phyloP scores from a whole-genome alignment of 2,797 vertebrate genomes.

The Leptodactylus fallax region DNA sequence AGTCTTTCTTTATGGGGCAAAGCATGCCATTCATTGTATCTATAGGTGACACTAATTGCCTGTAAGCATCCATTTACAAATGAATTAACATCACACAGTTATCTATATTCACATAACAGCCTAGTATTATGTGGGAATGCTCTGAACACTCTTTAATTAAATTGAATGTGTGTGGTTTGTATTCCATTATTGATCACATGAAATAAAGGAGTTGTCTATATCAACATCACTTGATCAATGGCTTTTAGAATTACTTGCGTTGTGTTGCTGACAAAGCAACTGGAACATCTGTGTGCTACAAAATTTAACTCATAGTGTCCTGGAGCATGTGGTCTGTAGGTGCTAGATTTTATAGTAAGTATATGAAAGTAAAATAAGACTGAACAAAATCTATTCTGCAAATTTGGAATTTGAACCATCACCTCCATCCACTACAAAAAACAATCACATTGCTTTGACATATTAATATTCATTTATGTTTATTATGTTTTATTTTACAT shows the following conservation, averaged over 20 bases:
- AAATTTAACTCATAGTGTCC: background rate
- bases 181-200: slow-evolving; percentile 54
- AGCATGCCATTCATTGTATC: background rate
- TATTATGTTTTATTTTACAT: no score
- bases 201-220: slow-evolving; percentile 55
- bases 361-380: no score
- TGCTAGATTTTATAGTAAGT: no score
- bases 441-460: no score
- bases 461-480: no score
- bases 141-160: slow-evolving; percentile 59
- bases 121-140: slow-evolving; percentile 29
- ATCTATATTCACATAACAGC: slow-evolving; percentile 48
- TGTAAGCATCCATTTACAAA: slow-evolving; percentile 42
- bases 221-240: slow-evolving; percentile 54
- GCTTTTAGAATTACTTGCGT: slow-evolving; percentile 55
- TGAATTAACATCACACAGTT: slow-evolving; percentile 47
- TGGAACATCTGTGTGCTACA: background rate
- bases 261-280: slow-evolving; percentile 54
- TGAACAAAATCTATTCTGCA: no score
- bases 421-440: no score
- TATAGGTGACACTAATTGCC: slow-evolving; percentile 48
- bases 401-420: no score
- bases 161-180: slow-evolving; percentile 48
- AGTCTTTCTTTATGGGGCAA: background rate
- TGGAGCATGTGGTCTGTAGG: background rate